phyloP scores from a whole-genome alignment of 1,140 invertebrate species.

The Nixonia krombeini region DNA sequence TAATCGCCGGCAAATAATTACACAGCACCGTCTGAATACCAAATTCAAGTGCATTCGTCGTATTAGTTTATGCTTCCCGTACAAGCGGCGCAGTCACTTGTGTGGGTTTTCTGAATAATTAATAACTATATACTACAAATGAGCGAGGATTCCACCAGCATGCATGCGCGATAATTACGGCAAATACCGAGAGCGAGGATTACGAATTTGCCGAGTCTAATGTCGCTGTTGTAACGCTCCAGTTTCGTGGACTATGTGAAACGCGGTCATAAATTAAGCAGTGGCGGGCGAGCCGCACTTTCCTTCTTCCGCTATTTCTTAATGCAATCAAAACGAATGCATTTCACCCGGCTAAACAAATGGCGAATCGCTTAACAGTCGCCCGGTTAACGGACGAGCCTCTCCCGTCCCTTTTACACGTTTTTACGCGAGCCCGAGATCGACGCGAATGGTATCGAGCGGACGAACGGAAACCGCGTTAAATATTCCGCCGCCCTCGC shows the following conservation, averaged over 20 bases:
- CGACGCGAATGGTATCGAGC: no score
- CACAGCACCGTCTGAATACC: constrained; percentile 9
- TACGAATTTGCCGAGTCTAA: constrained; percentile 40
- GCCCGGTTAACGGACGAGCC: constrained; percentile 9
- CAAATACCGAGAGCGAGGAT: constrained; percentile 35
- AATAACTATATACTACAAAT: constrained; percentile 43
- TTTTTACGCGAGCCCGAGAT: no score
- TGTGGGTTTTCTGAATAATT: constrained; percentile 31
- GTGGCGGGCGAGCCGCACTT: constrained; percentile 13
- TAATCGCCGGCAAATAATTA: constrained; percentile 17
- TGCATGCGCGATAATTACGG: constrained; percentile 43
- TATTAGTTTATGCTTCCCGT: constrained; percentile 19
- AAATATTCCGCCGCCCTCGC: no score
- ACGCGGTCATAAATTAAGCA: constrained; percentile 32
- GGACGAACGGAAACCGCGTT: no score
- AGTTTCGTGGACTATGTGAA: constrained; percentile 30
- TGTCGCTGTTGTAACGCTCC: constrained; percentile 39
- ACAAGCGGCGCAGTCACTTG: background rate
- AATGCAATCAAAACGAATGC: constrained; percentile 42
- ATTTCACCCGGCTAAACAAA: constrained; percentile 26
- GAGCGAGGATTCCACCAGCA: constrained; percentile 41
- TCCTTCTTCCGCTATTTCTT: constrained; percentile 36
- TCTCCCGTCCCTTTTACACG: no score
- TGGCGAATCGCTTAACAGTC: constrained; percentile 10
- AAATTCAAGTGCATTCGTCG: constrained; percentile 19